These are phyloP conservation scores for Coelopa pilipes DNA, from an alignment of 2,888 invertebrate genomes.

Conservation along the genomic window DNA sequence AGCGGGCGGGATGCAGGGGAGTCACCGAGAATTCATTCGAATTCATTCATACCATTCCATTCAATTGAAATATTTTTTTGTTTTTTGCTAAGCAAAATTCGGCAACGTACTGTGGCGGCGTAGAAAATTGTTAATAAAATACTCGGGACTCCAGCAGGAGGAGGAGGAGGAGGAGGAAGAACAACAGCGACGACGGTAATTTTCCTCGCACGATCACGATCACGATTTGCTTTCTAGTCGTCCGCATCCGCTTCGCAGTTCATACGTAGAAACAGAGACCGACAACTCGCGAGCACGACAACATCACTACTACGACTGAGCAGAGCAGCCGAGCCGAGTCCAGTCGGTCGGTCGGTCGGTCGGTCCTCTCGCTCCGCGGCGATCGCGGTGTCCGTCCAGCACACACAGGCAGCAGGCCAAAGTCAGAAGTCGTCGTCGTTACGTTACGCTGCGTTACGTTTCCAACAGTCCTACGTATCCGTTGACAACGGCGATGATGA, in stretches of 20 bases:
- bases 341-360: conserved; percentile 38
- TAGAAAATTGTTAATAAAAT: neutral
- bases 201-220: neutral
- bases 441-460: conserved; percentile 26
- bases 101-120: neutral
- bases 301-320: conserved; percentile 59
- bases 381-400: no score
- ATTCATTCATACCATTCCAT: no score
- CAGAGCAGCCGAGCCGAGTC: conserved; percentile 2
- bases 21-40: neutral
- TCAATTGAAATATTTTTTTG: no score
- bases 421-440: conserved; percentile 41
- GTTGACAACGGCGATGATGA: conserved; percentile 38
- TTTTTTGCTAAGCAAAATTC: neutral
- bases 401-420: conserved; percentile 27
- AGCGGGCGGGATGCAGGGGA: no score
- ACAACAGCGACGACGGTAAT: neutral
- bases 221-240: neutral
- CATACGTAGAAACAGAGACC: conserved; percentile 30
- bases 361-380: no score
- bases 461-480: conserved; percentile 40
- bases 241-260: conserved; percentile 15
- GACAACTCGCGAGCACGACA: conserved; percentile 46
- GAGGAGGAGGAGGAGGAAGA: neutral
- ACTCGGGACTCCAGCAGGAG: neutral